Evolutionary conservation across 2,797 vertebrate species (phyloP).

Genomic region (Xiphorhynchus erythropygius): DNA sequence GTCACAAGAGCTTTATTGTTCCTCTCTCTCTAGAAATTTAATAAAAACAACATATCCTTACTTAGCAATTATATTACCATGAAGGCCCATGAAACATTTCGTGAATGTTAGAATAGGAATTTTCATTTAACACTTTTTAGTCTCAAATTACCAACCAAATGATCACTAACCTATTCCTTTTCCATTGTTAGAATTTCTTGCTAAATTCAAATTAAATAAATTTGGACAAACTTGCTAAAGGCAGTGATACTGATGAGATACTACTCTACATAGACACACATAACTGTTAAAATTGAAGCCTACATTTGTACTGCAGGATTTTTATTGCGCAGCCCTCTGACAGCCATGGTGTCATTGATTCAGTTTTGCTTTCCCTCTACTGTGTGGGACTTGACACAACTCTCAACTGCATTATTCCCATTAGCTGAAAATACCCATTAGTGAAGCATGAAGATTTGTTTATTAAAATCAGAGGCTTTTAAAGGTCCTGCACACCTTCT

Average conservation of each 20-base stretch:
- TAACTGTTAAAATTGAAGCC: background rate
- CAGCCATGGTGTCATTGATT: background rate
- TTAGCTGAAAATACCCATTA: background rate
- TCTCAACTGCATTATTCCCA: background rate
- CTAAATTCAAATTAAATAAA: background rate
- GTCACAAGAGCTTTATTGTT: background rate
- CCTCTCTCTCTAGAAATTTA: background rate
- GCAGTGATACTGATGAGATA: background rate
- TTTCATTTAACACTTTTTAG: background rate
- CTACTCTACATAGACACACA: background rate
- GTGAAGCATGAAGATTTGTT: background rate
- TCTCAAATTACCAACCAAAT: background rate
- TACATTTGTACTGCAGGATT: background rate
- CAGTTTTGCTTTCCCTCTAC: background rate
- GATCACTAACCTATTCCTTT: background rate
- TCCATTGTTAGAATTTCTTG: background rate
- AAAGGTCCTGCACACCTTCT: background rate
- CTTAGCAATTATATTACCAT: background rate
- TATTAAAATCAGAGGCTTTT: background rate
- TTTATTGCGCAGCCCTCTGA: background rate
- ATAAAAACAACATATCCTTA: background rate
- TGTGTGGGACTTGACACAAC: background rate
- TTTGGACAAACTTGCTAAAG: background rate
- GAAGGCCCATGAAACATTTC: background rate
- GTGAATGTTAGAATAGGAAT: background rate